Evolutionary conservation across 2,888 invertebrate species (phyloP), one percentile per base, ranked within the genome.

Genomic region (Philonicus albiceps): DNA sequence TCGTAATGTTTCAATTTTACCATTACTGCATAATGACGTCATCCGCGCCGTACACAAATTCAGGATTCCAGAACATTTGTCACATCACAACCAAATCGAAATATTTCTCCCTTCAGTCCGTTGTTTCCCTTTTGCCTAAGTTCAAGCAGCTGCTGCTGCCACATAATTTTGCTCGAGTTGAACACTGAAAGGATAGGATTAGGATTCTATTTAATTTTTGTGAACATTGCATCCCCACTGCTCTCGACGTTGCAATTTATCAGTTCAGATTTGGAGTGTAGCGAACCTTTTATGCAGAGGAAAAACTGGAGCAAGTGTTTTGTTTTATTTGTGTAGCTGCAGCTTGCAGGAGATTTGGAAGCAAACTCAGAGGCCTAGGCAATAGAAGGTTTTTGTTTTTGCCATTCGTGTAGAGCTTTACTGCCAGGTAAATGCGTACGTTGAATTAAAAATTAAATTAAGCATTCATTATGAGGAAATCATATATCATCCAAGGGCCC

Each of bases 11-110:
- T 64, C 27, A 64, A 64, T 64, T 64, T 64, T 64, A 64, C 22
- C 64, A 64, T 64, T 64, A 64, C 64, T 64, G 64, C 64, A 64
- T 64, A 37, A 75, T 75, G 75, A 75, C 75, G 37, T 75, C 34
- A 75, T 34, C 13, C 37, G 0, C 37, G 0, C 16, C 74, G 74
- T 19, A 22, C 37, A n/a, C 34, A 75, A 37, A 34, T 75, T 37
- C 75, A 31, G 75, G 34, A 37, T n/a, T 19, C 75, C 34, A 64
- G 22, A 64, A 19, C 27, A 64, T 64, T 64, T 64, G 64, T 64
- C 22, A 64, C 11, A 43, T 43, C 13, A 13, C 16, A 64, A 22
- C n/a, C 11, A n/a, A n/a, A 75, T 13, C 3, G 31, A 11, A 27
- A 27, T 3, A 19, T 27, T 64, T 11, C 22, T 13, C 22, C 27